These are phyloP conservation scores for Probosciger aterrimus DNA, from an alignment of 2,113 vertebrate species.

Conservation along the genomic window DNA sequence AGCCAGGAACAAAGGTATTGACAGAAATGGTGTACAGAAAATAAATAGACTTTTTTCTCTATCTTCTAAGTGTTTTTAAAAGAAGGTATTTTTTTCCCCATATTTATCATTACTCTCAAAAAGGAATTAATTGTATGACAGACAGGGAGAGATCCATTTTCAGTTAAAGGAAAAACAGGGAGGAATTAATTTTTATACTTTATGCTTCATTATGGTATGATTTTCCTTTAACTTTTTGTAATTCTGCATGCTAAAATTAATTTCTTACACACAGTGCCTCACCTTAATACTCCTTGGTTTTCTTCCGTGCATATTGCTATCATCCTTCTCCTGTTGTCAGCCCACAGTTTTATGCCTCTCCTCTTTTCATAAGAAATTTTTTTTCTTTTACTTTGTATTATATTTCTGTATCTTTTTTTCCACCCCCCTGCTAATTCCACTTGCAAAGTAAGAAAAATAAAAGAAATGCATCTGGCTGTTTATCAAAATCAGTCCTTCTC, in stretches of 20 bases:
- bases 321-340: not conserved
- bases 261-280: not conserved
- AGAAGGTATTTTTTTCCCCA: rapidly evolving
- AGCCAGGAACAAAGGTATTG: not conserved
- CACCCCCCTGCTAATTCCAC: not conserved
- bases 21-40: not conserved
- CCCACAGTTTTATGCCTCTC: not conserved
- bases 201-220: not conserved
- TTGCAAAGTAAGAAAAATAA: not conserved
- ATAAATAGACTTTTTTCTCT: not conserved
- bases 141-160: not conserved
- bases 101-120: not conserved
- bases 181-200: not conserved
- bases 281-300: not conserved
- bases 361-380: not conserved
- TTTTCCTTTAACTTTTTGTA: not conserved
- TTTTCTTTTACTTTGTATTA: not conserved
- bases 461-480: not conserved
- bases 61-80: not conserved
- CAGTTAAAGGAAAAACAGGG: not conserved
- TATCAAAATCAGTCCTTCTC: not conserved
- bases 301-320: not conserved
- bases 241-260: not conserved
- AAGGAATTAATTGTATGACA: not conserved
- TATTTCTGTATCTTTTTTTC: not conserved